Evolutionary conservation across 2,113 vertebrate species (phyloP).

Genomic region (Megaptera novaeangliae): DNA sequence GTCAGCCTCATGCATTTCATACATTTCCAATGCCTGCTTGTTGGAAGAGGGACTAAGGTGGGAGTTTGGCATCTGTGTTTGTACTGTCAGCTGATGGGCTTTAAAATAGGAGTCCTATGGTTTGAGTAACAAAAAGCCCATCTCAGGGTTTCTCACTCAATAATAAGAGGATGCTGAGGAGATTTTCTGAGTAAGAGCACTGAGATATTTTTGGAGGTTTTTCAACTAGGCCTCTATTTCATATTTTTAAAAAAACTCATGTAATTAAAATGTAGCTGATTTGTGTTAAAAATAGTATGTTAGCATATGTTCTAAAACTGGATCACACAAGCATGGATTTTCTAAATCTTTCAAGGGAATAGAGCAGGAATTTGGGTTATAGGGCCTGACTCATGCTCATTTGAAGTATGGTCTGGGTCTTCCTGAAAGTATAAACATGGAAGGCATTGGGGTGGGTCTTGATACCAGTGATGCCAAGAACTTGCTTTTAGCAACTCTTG

Average conservation of each 20-base stretch:
- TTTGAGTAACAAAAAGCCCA: neutral
- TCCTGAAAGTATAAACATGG: neutral
- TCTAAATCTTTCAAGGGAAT: neutral
- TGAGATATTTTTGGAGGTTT: neutral
- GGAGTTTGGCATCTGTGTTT: neutral
- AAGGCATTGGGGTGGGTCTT: neutral
- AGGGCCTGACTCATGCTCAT: neutral
- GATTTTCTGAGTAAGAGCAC: neutral
- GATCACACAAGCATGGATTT: neutral
- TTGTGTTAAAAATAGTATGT: neutral
- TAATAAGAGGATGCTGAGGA: neutral
- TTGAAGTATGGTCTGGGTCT: neutral
- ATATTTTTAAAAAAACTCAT: neutral
- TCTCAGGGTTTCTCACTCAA: neutral
- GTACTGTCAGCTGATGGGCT: neutral
- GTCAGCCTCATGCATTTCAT: neutral
- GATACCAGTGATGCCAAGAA: neutral
- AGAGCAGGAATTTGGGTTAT: neutral
- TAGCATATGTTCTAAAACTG: neutral
- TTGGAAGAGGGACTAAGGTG: neutral
- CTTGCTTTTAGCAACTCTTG: neutral
- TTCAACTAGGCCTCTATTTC: neutral
- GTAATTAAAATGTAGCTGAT: neutral
- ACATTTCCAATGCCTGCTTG: neutral
- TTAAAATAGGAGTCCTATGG: neutral